Evolutionary conservation across 2,888 invertebrate genomes (phyloP).

Genomic region (Athripsodes cinereus): DNA sequence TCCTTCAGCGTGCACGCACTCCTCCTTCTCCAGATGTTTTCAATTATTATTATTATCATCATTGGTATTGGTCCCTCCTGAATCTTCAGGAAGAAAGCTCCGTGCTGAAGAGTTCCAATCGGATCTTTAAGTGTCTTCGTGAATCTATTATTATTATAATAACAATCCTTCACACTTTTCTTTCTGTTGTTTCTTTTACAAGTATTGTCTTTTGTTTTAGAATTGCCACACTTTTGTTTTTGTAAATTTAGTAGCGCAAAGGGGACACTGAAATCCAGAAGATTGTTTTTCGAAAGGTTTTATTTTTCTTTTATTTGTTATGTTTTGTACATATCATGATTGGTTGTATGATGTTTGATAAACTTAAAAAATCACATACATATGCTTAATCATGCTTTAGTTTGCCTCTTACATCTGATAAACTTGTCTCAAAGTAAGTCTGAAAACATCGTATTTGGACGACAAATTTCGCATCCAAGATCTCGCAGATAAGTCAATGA

Average conservation of each 20-base stretch:
- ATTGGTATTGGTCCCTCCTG: not conserved
- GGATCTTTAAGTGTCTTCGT: too few species aligned
- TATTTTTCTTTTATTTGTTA: not conserved
- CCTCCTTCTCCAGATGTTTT: not conserved
- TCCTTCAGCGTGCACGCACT: not conserved
- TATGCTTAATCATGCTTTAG: too few species aligned
- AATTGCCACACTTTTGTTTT: not conserved
- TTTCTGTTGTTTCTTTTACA: not conserved
- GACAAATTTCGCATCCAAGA: too few species aligned
- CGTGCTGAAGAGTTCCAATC: not conserved
- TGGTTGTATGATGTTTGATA: too few species aligned
- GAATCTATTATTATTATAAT: too few species aligned
- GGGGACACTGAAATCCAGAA: not conserved
- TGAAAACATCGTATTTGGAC: too few species aligned
- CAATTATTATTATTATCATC: too few species aligned
- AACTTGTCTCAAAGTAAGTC: too few species aligned
- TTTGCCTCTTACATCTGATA: too few species aligned
- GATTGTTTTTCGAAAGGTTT: not conserved
- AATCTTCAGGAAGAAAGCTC: not conserved
- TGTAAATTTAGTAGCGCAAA: not conserved
- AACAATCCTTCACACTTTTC: not conserved
- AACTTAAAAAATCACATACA: too few species aligned
- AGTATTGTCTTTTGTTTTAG: not conserved
- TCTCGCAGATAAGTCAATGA: too few species aligned
- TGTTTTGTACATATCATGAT: too few species aligned